Evolutionary conservation across 2,797 vertebrate genomes (phyloP).

Genomic region (Leptodactylus fallax): DNA sequence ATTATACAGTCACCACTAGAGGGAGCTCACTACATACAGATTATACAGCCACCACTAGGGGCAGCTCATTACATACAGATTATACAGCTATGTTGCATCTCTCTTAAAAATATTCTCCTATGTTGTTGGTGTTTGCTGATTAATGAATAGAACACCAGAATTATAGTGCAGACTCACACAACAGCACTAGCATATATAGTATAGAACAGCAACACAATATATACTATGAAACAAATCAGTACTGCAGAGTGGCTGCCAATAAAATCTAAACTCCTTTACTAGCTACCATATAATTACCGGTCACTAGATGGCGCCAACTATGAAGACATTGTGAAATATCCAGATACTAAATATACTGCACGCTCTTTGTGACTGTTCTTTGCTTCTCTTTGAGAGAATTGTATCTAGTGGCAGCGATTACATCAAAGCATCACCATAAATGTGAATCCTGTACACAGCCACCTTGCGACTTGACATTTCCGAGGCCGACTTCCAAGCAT

Average conservation of each 20-base stretch:
- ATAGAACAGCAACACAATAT: too few relatives aligned
- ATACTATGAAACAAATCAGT: too few relatives aligned
- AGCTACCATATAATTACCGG: neutral
- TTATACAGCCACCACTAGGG: too few relatives aligned
- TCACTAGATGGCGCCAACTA: constrained; percentile 22
- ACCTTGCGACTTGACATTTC: constrained; percentile 49
- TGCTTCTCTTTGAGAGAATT: neutral
- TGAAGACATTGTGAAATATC: neutral
- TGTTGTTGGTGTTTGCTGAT: too few relatives aligned
- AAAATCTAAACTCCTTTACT: too few relatives aligned
- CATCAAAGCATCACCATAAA: constrained; percentile 30
- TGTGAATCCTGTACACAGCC: constrained; percentile 29
- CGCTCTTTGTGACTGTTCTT: neutral
- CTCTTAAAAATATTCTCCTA: too few relatives aligned
- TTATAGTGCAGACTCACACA: too few relatives aligned
- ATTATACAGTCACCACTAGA: neutral
- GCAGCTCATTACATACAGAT: too few relatives aligned
- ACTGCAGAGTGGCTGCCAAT: too few relatives aligned
- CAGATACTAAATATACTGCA: neutral
- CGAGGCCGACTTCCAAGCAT: constrained; percentile 34
- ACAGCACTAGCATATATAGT: too few relatives aligned
- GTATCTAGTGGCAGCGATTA: constrained; percentile 28
- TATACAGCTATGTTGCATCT: too few relatives aligned
- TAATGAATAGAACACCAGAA: too few relatives aligned
- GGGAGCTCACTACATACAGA: neutral